Percentiles rank a stretch among this genome's conserved stretches.
phyloP scores from a whole-genome alignment of 2,113 vertebrate species.

The Etheostoma cragini region DNA sequence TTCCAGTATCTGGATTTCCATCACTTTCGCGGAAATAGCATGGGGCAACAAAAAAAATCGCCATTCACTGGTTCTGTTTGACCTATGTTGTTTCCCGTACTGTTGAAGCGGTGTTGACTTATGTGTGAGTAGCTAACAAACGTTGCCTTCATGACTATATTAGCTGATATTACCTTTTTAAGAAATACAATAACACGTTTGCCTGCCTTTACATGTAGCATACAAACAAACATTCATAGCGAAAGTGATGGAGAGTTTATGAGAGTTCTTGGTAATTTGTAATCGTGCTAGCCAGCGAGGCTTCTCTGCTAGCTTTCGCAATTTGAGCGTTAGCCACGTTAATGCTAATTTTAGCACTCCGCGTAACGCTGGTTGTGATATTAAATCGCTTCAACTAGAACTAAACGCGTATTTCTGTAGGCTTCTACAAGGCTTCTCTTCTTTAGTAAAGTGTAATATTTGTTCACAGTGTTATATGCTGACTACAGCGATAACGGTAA shows the following conservation, averaged over 20 bases:
- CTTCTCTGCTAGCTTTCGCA: slow-evolving; percentile 52
- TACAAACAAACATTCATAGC: not conserved
- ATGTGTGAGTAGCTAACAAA: slow-evolving; percentile 80
- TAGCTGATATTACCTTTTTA: not conserved
- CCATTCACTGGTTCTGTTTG: slow-evolving; percentile 17
- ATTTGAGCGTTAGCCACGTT: slow-evolving; percentile 59
- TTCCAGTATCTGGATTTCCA: too few species aligned
- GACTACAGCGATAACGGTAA: not conserved
- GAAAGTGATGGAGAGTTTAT: not conserved
- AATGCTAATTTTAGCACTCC: slow-evolving; percentile 63
- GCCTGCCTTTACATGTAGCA: not conserved
- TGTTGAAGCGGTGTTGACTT: slow-evolving; percentile 62
- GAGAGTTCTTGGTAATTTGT: not conserved
- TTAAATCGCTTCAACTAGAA: not conserved
- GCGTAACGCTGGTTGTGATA: not conserved
- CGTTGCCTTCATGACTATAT: slow-evolving; percentile 17
- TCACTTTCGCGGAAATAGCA: too few species aligned
- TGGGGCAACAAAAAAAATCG: not conserved
- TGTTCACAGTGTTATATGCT: not conserved
- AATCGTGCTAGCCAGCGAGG: slow-evolving; percentile 35
- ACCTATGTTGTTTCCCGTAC: slow-evolving; percentile 65
- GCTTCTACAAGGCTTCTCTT: too few species aligned
- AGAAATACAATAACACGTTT: not conserved
- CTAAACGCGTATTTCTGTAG: not conserved
- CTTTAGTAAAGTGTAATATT: not conserved